Conservation (phyloP, 2,888 invertebrate genomes). For the Dynastes grantii region DNA sequence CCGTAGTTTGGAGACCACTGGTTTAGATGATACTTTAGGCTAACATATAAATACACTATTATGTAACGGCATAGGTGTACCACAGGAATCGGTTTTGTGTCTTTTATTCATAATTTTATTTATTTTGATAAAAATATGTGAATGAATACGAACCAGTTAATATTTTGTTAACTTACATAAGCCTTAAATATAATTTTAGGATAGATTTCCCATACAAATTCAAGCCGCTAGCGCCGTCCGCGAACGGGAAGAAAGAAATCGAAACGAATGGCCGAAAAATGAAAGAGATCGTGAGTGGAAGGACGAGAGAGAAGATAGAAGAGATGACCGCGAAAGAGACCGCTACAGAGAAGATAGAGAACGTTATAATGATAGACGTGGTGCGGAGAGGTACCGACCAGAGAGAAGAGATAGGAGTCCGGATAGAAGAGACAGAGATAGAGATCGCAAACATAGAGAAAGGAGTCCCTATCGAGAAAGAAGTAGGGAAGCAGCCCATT, state of each 20-base stretch:
- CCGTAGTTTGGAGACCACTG: no score
- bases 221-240: conserved; percentile 45
- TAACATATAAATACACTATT: no score
- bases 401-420: conserved; percentile 65
- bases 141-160: no score
- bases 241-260: conserved; percentile 46
- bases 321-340: conserved; percentile 56
- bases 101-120: no score
- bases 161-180: background rate
- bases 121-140: no score
- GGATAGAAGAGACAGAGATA: conserved; percentile 46
- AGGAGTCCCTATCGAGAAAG: conserved; percentile 49
- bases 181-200: conserved; percentile 58
- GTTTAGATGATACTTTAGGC: no score
- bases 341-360: conserved; percentile 62
- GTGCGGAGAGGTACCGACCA: conserved; percentile 56
- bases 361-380: conserved; percentile 59
- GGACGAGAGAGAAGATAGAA: conserved; percentile 58
- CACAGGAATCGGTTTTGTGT: no score
- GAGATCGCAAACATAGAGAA: conserved; percentile 50
- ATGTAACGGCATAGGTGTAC: no score
- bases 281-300: conserved; percentile 64
- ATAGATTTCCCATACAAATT: conserved; percentile 66
- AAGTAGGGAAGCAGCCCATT: conserved; percentile 52
- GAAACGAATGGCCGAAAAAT: conserved; percentile 57